Conservation (phyloP, 2,888 invertebrate genomes). For the Galeopsomyia nigrocyanea region DNA sequence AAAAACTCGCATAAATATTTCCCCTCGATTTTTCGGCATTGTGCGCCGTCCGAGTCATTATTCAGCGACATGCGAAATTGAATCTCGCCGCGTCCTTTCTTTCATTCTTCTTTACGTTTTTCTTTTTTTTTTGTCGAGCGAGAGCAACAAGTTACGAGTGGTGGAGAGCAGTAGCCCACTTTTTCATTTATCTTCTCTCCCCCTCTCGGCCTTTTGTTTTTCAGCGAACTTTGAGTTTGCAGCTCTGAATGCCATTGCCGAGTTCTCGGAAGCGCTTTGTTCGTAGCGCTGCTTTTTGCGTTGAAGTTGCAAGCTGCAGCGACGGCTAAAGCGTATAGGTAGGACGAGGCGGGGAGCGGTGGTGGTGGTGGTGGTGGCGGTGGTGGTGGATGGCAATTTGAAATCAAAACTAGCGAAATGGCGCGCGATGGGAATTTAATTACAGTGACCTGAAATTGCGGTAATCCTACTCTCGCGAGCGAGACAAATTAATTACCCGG, state of each 20-base stretch:
- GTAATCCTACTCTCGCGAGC: too few species aligned
- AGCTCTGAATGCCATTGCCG: background rate
- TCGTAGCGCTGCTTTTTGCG: background rate
- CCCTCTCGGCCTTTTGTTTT: constrained; percentile 9
- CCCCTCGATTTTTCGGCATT: background rate
- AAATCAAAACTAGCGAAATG: too few species aligned
- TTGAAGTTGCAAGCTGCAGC: background rate
- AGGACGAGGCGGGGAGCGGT: too few species aligned
- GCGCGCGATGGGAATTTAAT: too few species aligned
- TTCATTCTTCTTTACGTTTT: too few species aligned
- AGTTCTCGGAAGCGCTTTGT: background rate
- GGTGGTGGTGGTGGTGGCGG: too few species aligned
- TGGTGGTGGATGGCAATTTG: too few species aligned
- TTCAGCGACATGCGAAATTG: constrained; percentile 36
- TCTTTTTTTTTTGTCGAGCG: background rate
- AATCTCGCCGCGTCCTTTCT: constrained; percentile 7
- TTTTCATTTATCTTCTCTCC: constrained; percentile 13
- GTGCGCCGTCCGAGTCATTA: constrained; percentile 15
- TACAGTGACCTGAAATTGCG: too few species aligned
- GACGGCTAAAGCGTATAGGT: too few species aligned
- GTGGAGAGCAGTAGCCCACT: constrained; percentile 11
- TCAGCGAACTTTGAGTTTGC: background rate
- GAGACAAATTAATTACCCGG: too few species aligned
- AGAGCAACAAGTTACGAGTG: constrained; percentile 33
- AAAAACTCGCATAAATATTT: too few species aligned